A percentile compares a stretch with the other conserved stretches of the same genome.
phyloP scores from a whole-genome alignment of 2,113 vertebrate species.

The Fulica atra region DNA sequence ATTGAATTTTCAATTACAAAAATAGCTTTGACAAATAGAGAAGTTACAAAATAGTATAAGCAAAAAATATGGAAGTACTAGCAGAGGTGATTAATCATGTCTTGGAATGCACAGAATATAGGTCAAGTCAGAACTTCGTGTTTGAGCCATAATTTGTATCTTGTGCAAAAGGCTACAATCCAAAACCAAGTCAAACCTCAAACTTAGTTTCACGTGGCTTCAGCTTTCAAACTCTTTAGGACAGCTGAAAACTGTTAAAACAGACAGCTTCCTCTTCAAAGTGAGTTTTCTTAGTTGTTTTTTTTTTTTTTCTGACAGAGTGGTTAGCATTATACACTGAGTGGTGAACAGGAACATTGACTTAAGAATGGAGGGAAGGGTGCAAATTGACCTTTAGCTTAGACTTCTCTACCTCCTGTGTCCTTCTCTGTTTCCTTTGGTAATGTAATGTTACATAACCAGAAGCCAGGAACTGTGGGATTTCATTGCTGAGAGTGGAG shows the following conservation, averaged over 20 bases:
- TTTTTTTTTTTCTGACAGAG: not conserved
- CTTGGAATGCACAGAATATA: not conserved
- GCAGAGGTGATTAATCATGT: not conserved
- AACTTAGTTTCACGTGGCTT: not conserved
- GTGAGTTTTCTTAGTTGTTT: not conserved
- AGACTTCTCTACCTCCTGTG: not conserved
- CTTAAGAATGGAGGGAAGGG: not conserved
- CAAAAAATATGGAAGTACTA: rapidly evolving
- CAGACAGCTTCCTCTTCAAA: not conserved
- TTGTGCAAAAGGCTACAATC: not conserved
- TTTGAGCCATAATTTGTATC: not conserved
- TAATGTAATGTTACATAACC: not conserved
- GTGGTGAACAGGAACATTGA: not conserved
- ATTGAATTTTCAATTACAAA: too few species aligned
- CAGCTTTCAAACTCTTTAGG: not conserved
- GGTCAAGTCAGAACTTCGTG: not conserved
- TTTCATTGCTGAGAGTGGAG: not conserved
- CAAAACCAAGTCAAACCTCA: not conserved
- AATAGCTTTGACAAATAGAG: not conserved
- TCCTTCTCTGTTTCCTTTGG: not conserved
- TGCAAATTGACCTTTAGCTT: not conserved
- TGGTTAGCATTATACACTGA: not conserved
- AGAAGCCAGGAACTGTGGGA: not conserved
- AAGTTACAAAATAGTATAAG: not conserved
- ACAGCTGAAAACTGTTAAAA: not conserved